phyloP scores from a whole-genome alignment of 2,113 vertebrate genomes.

The Cebidichthys violaceus region DNA sequence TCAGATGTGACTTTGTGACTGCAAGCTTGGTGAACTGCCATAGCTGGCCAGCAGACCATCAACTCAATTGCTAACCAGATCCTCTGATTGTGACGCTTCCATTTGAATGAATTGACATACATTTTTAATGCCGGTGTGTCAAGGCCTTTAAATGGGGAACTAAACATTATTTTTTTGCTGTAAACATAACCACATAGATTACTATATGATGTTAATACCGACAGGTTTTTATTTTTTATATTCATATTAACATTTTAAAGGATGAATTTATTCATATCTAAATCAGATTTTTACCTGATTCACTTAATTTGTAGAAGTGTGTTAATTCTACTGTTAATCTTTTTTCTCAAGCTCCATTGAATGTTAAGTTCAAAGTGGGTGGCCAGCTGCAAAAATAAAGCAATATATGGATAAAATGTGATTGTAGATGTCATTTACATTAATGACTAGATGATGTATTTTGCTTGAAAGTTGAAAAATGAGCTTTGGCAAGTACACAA shows the following conservation, averaged over 20 bases:
- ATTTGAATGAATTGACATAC: too few species aligned
- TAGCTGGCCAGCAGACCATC: too few species aligned
- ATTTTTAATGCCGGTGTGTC: neutral
- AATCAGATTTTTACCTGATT: neutral
- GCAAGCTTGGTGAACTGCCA: too few species aligned
- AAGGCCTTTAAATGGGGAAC: neutral
- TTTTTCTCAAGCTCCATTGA: too few species aligned
- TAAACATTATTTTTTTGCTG: neutral
- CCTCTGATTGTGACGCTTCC: too few species aligned
- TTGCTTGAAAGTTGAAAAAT: slow-evolving; percentile 1
- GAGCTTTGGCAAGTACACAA: neutral
- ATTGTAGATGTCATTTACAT: slow-evolving; percentile 17
- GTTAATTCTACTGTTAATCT: neutral
- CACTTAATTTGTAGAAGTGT: neutral
- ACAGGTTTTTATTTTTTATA: neutral
- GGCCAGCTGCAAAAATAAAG: neutral
- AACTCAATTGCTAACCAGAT: too few species aligned
- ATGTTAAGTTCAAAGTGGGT: neutral
- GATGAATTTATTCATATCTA: neutral
- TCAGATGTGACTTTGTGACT: too few species aligned
- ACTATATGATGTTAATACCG: neutral
- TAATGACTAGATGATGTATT: neutral
- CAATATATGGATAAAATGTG: neutral
- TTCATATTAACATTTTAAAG: neutral
- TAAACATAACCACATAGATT: neutral